Evolutionary conservation across 1,140 invertebrate genomes (phyloP), one percentile per base, ranked within the genome.

Genomic region (Paracyclopina nana): DNA sequence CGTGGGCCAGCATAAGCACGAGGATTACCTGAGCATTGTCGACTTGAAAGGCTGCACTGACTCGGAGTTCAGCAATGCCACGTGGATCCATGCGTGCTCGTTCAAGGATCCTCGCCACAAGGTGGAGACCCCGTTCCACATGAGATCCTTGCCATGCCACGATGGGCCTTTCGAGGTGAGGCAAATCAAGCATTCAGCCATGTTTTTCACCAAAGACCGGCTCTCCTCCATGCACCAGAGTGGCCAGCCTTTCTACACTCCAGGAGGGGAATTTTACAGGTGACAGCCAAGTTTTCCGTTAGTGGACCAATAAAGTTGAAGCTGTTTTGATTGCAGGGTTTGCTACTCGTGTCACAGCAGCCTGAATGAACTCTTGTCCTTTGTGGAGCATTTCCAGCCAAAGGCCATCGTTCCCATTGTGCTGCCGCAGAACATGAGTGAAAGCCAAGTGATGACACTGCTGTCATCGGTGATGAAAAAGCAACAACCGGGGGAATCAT

Each of bases 1-100:
- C 45, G 59, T 63, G 24, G 52, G 48, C 42, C 49, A 54, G n/a
- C 53, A 53, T 52, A 58, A 55, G 28, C 55, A 56, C 28, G 20
- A n/a, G 16, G 45, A 48, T 27, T 48, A 48, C 14, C 22, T 48
- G 6, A 28, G 45, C 28, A 28, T 27, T 14, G 45, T 28, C 18
- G 45, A 48, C 12, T 28, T 48, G 16, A 28, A 28, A 4, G 45
- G 30, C 30, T 48, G 45, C 27, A 48, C 45, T 11, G 27, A 22
- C 28, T 12, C 25, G 16, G 24, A 48, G 27, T 28, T 28, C 4
- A 29, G 14, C 5, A 4, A 16, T 11, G 45, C 20, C 3, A 16
- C 27, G 22, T 48, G 45, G 45, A 48, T 48, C 45, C 45, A 48
- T 29, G 45, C 45, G 6, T 48, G 45, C 22, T 48, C 45, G 9